Base-by-base conservation (phyloP, 1,140 invertebrate species). In the Lordiphosa stackelbergi region DNA sequence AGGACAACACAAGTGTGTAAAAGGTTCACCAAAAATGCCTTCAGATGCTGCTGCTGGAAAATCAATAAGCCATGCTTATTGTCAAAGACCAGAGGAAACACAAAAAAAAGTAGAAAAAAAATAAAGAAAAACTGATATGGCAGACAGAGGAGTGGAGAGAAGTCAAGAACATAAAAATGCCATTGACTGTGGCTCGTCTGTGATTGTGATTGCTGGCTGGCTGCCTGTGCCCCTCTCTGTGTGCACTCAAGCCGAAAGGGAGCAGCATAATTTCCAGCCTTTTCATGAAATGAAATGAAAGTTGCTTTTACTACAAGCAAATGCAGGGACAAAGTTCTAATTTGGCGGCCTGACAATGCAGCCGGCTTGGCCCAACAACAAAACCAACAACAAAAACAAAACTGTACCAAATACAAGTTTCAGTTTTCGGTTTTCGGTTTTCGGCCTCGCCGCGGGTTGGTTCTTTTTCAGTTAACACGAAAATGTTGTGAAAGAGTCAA, bases 91-190 rank as follows among this genome's bases (percentile, higher is more conserved):
- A 58, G 64, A 58, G 10, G 19, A 19, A 36, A 52, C 37, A 19
- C 56, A 48, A 59, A 48, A 46, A 58, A 37, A 35, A 2, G n/a
- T 19, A 38, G 49, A 53, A 2, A 2, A 2, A 12, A 16, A 42
- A 46, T 16, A 45, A 35, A 43, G 16, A 42, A 34, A 36, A 22
- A 53, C 28, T 16, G 31, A 24, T 12, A 42, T 60, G 64, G 38
- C 64, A 43, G 59, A 46, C 37, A 62, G 28, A 43, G 24, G 31
- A 38, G 31, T 45, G 41, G 8, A 43, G 13, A 37, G 24, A 48
- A 69, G 65, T 61, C 65, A 69, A 69, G 66, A 70, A 70, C 68
- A 70, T 70, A 70, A 70, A 70, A 70, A 70, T 70, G 68, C 66
- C 68, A 70, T 70, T 70, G 66, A 70, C 59, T 70, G 68, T 66